Conservation (phyloP, 2,113 vertebrate species). For the Cephalopterus ornatus region DNA sequence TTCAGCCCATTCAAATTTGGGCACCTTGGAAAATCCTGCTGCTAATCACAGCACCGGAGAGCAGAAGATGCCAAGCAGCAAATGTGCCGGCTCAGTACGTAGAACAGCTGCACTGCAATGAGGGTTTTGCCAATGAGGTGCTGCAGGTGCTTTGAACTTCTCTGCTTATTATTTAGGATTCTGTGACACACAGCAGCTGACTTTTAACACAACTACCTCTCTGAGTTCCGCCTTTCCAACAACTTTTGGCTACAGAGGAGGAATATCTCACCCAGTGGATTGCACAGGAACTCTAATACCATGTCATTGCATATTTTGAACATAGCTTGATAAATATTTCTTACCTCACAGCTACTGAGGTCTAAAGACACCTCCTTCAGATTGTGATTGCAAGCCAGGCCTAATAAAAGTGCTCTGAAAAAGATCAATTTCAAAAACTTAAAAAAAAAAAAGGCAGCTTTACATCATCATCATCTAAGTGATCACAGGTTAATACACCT, state of each 20-base stretch:
- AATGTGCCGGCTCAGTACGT: background rate
- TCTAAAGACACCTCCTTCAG: constrained; percentile 92
- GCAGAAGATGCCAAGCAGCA: background rate
- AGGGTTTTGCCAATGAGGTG: background rate
- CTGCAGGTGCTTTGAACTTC: background rate
- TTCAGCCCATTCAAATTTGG: background rate
- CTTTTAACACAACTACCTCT: background rate
- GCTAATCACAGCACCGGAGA: background rate
- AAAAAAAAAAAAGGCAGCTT: background rate
- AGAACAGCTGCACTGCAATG: background rate
- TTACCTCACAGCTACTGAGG: constrained; percentile 97
- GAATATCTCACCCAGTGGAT: background rate
- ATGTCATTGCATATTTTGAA: background rate
- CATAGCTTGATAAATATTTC: constrained; percentile 14
- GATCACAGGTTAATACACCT: background rate
- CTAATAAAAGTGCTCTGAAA: constrained; percentile 89
- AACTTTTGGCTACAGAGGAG: background rate
- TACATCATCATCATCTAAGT: background rate
- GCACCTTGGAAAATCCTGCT: background rate
- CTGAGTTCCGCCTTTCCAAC: background rate
- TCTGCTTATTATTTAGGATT: background rate
- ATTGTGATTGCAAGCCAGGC: constrained; percentile 91
- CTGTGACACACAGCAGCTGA: background rate
- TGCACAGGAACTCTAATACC: background rate
- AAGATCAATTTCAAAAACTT: constrained; percentile 43